These are phyloP conservation scores for Shinisaurus crocodilurus DNA, from an alignment of 2,113 vertebrate species.

Conservation along the genomic window DNA sequence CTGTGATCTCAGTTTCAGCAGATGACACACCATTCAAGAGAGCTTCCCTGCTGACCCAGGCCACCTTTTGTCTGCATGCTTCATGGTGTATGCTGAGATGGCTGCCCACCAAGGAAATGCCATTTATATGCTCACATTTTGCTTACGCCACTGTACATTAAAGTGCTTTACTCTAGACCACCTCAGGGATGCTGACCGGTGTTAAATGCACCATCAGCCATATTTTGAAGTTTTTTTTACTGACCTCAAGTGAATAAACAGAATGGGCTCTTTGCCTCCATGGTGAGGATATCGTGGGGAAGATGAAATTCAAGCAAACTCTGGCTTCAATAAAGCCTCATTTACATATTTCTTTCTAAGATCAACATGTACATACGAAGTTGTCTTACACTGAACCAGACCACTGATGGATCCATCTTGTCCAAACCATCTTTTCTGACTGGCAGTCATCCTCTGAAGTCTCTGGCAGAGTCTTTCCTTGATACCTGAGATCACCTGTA, in stretches of 20 bases:
- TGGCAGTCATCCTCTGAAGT: not conserved
- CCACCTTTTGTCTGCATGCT: not conserved
- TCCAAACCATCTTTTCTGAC: not conserved
- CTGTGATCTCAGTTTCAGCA: not conserved
- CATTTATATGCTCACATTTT: constrained; percentile 7
- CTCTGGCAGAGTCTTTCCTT: not conserved
- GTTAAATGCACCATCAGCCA: not conserved
- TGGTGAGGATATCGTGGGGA: not conserved
- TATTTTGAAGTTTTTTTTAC: not conserved
- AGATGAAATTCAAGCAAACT: not conserved
- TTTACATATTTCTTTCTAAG: not conserved
- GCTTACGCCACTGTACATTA: constrained; percentile 10
- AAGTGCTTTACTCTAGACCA: not conserved
- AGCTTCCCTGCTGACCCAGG: not conserved
- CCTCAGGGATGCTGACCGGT: not conserved
- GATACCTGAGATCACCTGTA: not conserved
- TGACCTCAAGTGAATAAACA: not conserved
- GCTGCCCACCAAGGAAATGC: not conserved
- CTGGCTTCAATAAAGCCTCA: not conserved
- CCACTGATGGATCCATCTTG: too few species aligned
- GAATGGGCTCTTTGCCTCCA: not conserved
- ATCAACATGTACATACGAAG: not conserved
- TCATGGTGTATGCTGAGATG: not conserved
- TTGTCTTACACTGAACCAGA: not conserved
- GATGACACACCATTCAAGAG: not conserved